Base-by-base conservation (phyloP, 2,113 vertebrate genomes). In the Ciconia boyciana region DNA sequence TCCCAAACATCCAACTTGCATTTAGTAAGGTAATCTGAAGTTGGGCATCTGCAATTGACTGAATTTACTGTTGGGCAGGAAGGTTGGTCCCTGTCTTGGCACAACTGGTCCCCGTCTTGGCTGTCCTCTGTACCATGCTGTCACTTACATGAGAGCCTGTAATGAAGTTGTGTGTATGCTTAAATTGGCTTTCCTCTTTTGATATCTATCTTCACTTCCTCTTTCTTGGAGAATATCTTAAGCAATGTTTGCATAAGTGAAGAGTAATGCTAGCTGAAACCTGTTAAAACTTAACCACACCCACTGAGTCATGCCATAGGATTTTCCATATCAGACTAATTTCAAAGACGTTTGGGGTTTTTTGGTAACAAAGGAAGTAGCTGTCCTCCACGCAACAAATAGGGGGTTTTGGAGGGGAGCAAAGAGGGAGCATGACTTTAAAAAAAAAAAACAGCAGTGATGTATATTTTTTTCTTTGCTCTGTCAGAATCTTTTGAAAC, bases 281-380 rank as follows among this genome's bases (percentile, higher is more conserved):
- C 11, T 93, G 28, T 65, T 80, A 70, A 83, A 94, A 70, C 8
- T 91, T 90, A 70, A 88, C 68, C 69, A 75, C 95, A 94, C 76
- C 91, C 95, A 78, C 55, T 96, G 94, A 96, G 89, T 96, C 93
- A 96, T 62, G 69, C 64, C 18, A 3, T 55, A 75, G 69, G 39
- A 62, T 91, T 94, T 94, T 90, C 74, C 72, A 29, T 46, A 11
- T 54, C 54, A 89, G 60, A 32, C 55, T 70, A 7, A 70, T 87
- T 32, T 89, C 80, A 13, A 65, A 75, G 60, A 83, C 77, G 65
- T 75, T 94, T 74, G 43, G 78, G 69, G 9, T 4, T 89, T 90
- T 93, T 78, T 90, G 69, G 76, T 89, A 95, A 81, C 22, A 43
- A 85, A 93, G 94, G 96, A 94, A 97, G 84, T 64, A 51, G 34